phyloP scores from a whole-genome alignment of 2,888 invertebrate species.

The Napeogenes sylphis region DNA sequence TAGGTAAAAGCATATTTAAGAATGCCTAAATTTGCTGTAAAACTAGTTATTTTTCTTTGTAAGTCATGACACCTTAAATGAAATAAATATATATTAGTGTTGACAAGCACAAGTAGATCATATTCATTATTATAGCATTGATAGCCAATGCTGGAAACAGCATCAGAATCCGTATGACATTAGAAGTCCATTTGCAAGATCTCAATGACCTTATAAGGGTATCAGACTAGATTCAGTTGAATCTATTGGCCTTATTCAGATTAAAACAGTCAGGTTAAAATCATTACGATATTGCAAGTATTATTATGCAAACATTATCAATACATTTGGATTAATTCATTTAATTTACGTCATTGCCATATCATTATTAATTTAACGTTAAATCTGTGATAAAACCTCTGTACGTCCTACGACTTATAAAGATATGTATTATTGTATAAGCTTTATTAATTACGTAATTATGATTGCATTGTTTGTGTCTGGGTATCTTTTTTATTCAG shows the following conservation, averaged over 20 bases:
- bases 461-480: no score
- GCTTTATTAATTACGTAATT: no score
- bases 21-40: no score
- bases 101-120: not conserved
- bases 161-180: constrained; percentile 53
- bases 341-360: not conserved
- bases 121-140: not conserved
- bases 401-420: no score
- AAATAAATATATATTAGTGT: no score
- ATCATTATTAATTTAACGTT: no score
- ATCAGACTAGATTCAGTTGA: constrained; percentile 52
- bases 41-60: no score
- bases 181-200: constrained; percentile 46
- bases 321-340: not conserved
- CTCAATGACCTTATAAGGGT: constrained; percentile 40
- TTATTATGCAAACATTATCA: not conserved
- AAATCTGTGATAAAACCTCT: no score
- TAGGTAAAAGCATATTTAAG: no score
- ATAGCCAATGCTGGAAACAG: constrained; percentile 54
- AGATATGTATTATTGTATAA: no score
- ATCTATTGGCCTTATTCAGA: constrained; percentile 41
- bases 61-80: no score
- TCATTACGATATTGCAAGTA: constrained; percentile 14
- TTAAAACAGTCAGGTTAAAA: constrained; percentile 31
- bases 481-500: no score